Evolutionary conservation across 2,888 invertebrate genomes (phyloP), one percentile per base, ranked within the genome.

Genomic region (Sarcophaga variegata): DNA sequence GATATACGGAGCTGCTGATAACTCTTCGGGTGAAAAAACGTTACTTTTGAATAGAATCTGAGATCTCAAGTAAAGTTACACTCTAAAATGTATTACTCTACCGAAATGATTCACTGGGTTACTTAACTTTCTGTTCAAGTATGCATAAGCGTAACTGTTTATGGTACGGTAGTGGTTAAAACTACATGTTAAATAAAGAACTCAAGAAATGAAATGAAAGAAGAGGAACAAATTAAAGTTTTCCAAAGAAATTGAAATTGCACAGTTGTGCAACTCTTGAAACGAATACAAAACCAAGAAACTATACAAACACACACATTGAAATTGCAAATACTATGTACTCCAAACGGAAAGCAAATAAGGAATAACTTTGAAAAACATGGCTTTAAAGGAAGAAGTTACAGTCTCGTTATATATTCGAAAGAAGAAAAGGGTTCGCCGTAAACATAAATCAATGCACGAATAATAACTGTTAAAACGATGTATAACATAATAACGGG

Each of bases 201-300:
- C 74, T 74, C 63, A 66, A 81, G 80, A 66, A 72, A 64, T 54
- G 78, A 81, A 78, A 77, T 75, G 78, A 74, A 86, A 75, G 69
- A 83, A 75, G 63, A 81, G 37, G 67, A 86, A 86, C 83, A 86
- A 83, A 81, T 87, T 87, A 78, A 83, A 87, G 83, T 87, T 87
- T 83, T 14, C 59, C 64, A 60, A 63, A 81, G 66, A 87, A 83
- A 78, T 87, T 87, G 69, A 72, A n/a, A n/a, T n/a, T n/a, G 79
- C 54, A 54, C 78, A 87, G 77, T 81, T 87, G 69, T 78, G 77
- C 62, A 87, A 78, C 71, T 83, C 75, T 54, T 27, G 63, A 74
- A 79, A 62, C 63, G 59, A 17, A 82, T 54, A 49, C 45, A 6
- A 77, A 66, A 77, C 66, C 22, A 22, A 75, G 49, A 54, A 77